Conservation (phyloP, 2,113 vertebrate genomes). For the Sapajus apella region DNA sequence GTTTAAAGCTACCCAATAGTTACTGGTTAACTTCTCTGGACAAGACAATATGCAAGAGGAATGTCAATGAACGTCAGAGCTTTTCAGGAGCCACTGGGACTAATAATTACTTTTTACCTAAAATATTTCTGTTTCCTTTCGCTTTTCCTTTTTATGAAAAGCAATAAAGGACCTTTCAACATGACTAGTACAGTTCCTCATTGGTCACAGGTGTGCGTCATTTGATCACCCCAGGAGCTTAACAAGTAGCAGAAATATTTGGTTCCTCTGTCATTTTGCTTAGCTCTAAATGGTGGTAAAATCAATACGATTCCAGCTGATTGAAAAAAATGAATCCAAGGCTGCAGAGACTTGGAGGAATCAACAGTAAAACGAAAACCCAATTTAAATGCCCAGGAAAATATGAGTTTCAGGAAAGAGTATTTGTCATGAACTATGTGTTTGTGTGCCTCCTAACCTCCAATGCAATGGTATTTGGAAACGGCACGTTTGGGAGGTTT, state of each 20-base stretch:
- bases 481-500: not conserved
- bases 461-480: not conserved
- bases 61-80: not conserved
- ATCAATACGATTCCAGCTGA: not conserved
- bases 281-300: not conserved
- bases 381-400: not conserved
- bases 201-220: not conserved
- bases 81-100: not conserved
- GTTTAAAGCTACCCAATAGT: not conserved
- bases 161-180: not conserved
- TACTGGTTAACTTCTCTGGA: not conserved
- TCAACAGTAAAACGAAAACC: conserved; percentile 10
- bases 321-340: not conserved
- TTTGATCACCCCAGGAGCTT: not conserved
- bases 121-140: conserved; percentile 9
- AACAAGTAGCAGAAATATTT: conserved; percentile 24
- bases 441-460: not conserved
- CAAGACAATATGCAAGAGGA: not conserved
- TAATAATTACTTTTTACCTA: conserved; percentile 25
- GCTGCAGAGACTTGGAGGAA: not conserved
- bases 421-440: not conserved
- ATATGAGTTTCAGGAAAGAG: not conserved
- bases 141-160: conserved; percentile 8
- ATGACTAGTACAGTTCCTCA: not conserved
- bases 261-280: conserved; percentile 24